These are phyloP conservation scores for Peromyscus nudipes DNA, from an alignment of 2,797 vertebrate genomes.

Conservation along the genomic window DNA sequence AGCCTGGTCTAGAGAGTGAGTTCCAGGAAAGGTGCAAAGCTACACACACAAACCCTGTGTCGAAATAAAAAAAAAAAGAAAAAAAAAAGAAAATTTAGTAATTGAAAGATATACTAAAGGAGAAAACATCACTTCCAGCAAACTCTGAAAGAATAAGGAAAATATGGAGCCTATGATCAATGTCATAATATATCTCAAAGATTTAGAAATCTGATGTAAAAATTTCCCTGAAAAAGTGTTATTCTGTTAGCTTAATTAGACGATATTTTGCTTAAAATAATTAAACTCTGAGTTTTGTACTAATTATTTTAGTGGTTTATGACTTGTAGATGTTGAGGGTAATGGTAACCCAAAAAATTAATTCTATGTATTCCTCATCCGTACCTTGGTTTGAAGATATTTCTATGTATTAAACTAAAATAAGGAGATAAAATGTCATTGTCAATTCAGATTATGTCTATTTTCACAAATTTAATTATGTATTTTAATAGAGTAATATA, in stretches of 20 bases:
- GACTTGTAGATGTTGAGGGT: neutral
- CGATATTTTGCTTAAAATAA: neutral
- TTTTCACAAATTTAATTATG: neutral
- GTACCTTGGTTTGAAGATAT: neutral
- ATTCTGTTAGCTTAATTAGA: neutral
- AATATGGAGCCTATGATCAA: neutral
- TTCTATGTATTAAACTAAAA: neutral
- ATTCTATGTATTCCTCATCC: neutral
- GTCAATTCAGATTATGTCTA: neutral
- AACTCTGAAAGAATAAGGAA: neutral
- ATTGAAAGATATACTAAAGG: neutral
- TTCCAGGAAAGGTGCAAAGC: no score
- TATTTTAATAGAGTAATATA: neutral
- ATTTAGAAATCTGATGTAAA: neutral
- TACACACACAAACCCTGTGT: no score
- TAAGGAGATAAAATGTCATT: neutral
- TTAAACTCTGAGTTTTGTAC: neutral
- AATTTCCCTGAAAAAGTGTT: neutral
- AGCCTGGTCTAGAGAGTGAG: no score
- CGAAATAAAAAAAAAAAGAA: no score
- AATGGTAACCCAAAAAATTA: neutral
- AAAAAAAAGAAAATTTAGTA: no score
- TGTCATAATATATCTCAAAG: neutral
- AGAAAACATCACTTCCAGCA: neutral
- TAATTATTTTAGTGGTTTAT: neutral